These are phyloP conservation scores for Eristalis tenax DNA, from an alignment of 2,888 invertebrate species.

Conservation along the genomic window DNA sequence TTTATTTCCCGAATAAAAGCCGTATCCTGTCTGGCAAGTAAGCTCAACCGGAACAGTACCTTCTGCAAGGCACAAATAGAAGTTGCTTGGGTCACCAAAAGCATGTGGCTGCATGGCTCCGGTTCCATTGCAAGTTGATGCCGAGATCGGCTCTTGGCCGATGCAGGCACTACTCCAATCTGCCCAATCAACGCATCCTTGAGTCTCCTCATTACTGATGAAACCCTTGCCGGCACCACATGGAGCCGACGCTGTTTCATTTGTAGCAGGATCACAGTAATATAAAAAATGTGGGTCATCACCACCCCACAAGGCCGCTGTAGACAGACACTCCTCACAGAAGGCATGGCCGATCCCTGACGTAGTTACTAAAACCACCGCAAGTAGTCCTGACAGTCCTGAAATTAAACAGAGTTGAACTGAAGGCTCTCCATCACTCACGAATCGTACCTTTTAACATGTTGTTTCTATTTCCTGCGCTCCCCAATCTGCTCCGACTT, in stretches of 20 bases:
- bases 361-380: constrained; percentile 10
- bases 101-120: constrained; percentile 64
- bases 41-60: constrained; percentile 48
- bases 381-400: background rate
- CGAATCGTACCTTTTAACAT: constrained; percentile 47
- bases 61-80: constrained; percentile 61
- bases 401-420: background rate
- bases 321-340: constrained; percentile 16
- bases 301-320: constrained; percentile 75
- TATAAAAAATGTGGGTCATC: constrained; percentile 77
- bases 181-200: constrained; percentile 77
- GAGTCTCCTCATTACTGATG: constrained; percentile 76
- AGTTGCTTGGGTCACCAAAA: constrained; percentile 61
- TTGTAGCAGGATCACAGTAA: constrained; percentile 75
- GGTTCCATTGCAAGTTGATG: constrained; percentile 23
- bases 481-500: background rate
- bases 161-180: constrained; percentile 73
- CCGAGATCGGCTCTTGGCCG: background rate
- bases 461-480: background rate
- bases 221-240: constrained; percentile 77
- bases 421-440: background rate
- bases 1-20: constrained; percentile 59
- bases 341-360: background rate
- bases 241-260: constrained; percentile 73
- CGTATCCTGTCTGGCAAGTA: constrained; percentile 59